phyloP scores from a whole-genome alignment of 1,140 invertebrate genomes.

The Ridgeia piscesae region DNA sequence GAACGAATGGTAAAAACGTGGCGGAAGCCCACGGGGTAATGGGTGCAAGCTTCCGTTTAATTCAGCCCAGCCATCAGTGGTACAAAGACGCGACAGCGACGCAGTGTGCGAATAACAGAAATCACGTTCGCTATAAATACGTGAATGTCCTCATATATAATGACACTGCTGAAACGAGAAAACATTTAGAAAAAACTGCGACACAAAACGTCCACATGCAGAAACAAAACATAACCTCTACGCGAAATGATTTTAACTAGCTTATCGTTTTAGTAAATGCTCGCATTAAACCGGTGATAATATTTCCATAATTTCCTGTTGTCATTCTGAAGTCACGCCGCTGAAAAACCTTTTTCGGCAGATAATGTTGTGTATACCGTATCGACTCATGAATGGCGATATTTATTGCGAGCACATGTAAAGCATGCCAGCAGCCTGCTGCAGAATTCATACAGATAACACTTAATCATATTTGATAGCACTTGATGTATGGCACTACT shows the following conservation, averaged over 20 bases:
- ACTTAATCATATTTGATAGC: neutral
- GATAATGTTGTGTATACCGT: neutral
- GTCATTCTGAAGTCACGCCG: neutral
- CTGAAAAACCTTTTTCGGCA: neutral
- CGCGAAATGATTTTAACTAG: neutral
- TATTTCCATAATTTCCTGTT: neutral
- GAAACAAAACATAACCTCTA: neutral
- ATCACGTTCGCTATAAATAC: neutral
- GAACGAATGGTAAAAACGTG: neutral
- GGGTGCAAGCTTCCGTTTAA: neutral
- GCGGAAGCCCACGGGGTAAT: neutral
- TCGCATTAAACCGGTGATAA: too few species aligned
- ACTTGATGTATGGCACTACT: neutral
- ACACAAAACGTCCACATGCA: neutral
- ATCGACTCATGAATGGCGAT: neutral
- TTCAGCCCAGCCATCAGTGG: neutral
- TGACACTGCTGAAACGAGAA: neutral
- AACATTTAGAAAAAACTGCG: neutral
- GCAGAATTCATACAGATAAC: neutral
- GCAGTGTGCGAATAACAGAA: neutral
- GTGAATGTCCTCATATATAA: neutral
- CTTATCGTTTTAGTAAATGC: neutral
- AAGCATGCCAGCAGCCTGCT: neutral
- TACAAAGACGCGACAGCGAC: neutral
- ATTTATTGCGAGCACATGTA: neutral